Conservation (phyloP, 2,888 invertebrate species). For the Temnothorax ravouxi region DNA sequence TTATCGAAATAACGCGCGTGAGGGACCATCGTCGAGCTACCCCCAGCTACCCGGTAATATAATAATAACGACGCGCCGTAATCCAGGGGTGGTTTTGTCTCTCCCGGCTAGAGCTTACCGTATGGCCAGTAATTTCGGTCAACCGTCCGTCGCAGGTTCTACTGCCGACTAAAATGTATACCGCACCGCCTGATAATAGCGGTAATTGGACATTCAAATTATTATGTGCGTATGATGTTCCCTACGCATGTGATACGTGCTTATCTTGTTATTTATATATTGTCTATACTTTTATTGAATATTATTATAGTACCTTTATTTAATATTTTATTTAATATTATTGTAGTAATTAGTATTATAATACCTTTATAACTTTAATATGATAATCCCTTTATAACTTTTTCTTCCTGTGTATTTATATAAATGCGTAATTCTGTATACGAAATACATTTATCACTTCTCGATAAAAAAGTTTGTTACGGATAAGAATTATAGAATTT, state of each 20-base stretch:
- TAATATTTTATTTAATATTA: too few species aligned
- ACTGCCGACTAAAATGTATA: neutral
- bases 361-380: too few species aligned
- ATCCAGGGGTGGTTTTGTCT: slow-evolving; percentile 66
- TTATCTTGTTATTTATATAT: neutral
- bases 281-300: neutral
- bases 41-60: slow-evolving; percentile 59
- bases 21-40: slow-evolving; percentile 45
- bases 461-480: neutral
- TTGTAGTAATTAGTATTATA: too few species aligned
- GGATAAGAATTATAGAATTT: neutral
- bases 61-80: slow-evolving; percentile 70
- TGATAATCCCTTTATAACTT: neutral
- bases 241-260: neutral
- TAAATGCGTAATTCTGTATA: neutral
- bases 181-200: neutral
- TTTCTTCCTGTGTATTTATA: neutral
- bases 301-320: neutral
- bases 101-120: slow-evolving; percentile 40
- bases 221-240: neutral
- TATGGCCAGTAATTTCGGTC: slow-evolving; percentile 69
- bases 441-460: neutral
- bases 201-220: slow-evolving; percentile 25
- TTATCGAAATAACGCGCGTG: slow-evolving; percentile 73
- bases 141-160: slow-evolving; percentile 43